phyloP scores from a whole-genome alignment of 2,888 invertebrate genomes.

The Didymodactylos carnosus region DNA sequence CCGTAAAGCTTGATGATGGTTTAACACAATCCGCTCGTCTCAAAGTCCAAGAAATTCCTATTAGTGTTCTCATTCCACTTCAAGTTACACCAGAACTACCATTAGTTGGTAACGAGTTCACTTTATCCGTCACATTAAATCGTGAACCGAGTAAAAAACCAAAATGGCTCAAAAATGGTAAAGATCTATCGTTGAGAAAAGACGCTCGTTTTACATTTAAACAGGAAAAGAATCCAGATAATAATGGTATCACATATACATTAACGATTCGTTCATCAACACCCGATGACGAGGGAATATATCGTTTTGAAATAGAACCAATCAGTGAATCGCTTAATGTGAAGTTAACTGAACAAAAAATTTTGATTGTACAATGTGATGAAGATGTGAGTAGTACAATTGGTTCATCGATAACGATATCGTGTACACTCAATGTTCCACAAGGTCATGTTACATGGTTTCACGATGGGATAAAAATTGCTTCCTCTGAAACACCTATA shows the following conservation, averaged over 20 bases:
- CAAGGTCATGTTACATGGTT: not conserved
- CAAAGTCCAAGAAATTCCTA: not conserved
- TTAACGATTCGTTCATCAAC: not conserved
- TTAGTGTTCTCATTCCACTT: not conserved
- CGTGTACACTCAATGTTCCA: not conserved
- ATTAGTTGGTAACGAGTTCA: not conserved
- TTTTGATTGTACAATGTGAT: not conserved
- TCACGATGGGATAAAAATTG: not conserved
- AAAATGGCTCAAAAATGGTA: not conserved
- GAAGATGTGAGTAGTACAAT: not conserved
- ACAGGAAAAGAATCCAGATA: not conserved
- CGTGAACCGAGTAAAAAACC: not conserved
- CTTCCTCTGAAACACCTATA: not conserved
- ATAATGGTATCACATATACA: not conserved
- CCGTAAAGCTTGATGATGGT: not conserved
- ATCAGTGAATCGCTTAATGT: not conserved
- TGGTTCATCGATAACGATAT: not conserved
- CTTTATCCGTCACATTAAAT: not conserved
- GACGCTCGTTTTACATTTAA: not conserved
- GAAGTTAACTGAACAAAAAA: not conserved
- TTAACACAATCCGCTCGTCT: not conserved
- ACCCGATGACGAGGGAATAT: not conserved
- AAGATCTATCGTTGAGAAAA: not conserved
- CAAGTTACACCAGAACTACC: not conserved
- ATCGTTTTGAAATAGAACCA: not conserved